A percentile compares a stretch with the other conserved stretches of the same genome.
Conservation (phyloP, 2,888 invertebrate species). For the Apoda limacodes region DNA sequence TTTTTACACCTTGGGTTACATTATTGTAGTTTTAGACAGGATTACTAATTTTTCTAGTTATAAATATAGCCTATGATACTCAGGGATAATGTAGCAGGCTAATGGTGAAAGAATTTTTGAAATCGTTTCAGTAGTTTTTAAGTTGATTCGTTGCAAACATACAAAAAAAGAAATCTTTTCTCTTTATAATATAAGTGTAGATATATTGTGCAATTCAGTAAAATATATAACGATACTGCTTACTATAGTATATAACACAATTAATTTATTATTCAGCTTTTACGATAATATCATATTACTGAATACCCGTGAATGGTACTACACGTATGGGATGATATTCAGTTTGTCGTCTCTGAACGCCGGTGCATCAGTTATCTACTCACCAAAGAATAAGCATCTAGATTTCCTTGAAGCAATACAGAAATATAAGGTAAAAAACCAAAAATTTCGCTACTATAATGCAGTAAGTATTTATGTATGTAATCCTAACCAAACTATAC, state of each 20-base stretch:
- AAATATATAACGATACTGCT: too few species aligned
- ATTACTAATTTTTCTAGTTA: background rate
- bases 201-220: too few species aligned
- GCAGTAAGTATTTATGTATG: too few species aligned
- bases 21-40: too few species aligned
- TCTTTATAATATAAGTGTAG: too few species aligned
- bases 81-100: background rate
- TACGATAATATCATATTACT: too few species aligned
- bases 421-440: conserved; percentile 24
- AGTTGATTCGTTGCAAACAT: background rate
- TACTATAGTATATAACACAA: too few species aligned
- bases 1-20: too few species aligned
- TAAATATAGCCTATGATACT: background rate
- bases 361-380: conserved; percentile 17
- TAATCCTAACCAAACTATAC: too few species aligned
- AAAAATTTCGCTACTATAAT: too few species aligned
- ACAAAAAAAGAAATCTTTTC: too few species aligned
- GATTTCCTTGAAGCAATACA: conserved; percentile 19
- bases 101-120: background rate
- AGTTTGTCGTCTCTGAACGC: conserved; percentile 11
- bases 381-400: conserved; percentile 3
- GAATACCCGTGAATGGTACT: conserved; percentile 19
- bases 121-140: background rate
- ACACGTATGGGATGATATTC: conserved; percentile 15
- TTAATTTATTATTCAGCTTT: too few species aligned